These are phyloP conservation scores for Eupithecia dodoneata DNA, from an alignment of 2,888 invertebrate species.

Conservation along the genomic window DNA sequence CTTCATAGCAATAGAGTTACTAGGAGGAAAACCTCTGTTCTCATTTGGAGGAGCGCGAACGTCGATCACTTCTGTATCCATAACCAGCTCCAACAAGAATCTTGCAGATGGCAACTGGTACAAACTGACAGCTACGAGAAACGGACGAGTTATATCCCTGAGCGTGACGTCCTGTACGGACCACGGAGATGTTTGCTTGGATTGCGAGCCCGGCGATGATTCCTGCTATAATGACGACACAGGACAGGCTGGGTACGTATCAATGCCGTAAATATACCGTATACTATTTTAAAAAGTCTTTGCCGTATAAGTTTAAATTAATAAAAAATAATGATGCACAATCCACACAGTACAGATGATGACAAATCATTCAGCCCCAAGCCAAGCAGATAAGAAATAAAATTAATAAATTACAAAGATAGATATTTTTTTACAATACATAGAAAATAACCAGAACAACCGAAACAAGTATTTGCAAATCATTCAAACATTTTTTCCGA, in stretches of 20 bases:
- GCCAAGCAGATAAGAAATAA: no score
- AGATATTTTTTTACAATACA: no score
- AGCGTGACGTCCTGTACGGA: slow-evolving; percentile 92
- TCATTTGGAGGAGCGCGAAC: slow-evolving; percentile 96
- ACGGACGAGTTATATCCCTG: slow-evolving; percentile 93
- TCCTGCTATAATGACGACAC: slow-evolving; percentile 93
- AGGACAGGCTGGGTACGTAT: slow-evolving; percentile 93
- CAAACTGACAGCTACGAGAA: slow-evolving; percentile 95
- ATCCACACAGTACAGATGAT: no score
- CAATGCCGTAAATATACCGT: neutral
- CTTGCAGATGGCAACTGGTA: slow-evolving; percentile 96
- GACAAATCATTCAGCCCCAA: no score
- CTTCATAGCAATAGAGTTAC: slow-evolving; percentile 95
- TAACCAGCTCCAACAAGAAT: slow-evolving; percentile 85
- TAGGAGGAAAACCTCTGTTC: slow-evolving; percentile 93
- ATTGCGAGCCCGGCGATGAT: slow-evolving; percentile 92
- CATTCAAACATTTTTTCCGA: no score
- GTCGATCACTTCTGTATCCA: slow-evolving; percentile 92
- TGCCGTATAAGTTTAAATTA: no score
- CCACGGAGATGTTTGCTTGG: slow-evolving; percentile 93
- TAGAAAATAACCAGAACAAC: no score
- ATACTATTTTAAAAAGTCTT: neutral
- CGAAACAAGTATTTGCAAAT: no score
- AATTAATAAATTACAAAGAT: no score
- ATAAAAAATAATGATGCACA: no score